Evolutionary conservation across 2,113 vertebrate species (phyloP), one percentile per base, ranked within the genome.

Genomic region (Brachypodius melanocephalos): DNA sequence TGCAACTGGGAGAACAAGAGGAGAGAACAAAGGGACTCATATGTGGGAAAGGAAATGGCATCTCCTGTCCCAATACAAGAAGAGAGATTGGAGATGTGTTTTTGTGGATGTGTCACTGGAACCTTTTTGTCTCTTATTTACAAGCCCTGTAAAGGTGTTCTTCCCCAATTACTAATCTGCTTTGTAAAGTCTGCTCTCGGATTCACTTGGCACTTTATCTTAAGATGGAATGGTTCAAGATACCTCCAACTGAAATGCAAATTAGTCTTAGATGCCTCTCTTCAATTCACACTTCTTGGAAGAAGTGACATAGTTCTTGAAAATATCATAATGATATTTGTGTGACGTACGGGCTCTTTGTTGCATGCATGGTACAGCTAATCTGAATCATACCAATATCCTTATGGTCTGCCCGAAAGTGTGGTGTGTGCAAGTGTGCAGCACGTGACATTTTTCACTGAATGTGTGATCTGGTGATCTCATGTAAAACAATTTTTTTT

Each of bases 171-270:
- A 61, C 7, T 71, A 67, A 66, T 71, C 29, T 87, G 29, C 49
- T 79, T 58, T 79, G 52, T 79, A 42, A 66, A 85, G 68, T 68
- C 45, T 76, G 40, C 42, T 73, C 36, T 88, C 59, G 2, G 49
- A 69, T 87, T 92, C 42, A 68, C 38, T 78, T 71, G 31, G 40
- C 69, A 36, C 13, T 71, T 55, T 40, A 0, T 78, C 38, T 85
- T 46, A 26, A 90, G 40, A 58, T 85, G 89, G 89, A 88, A 85
- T 95, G 61, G 54, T 79, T 72, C 36, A 57, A 74, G 52, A 45
- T 46, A 79, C 49, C 42, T 85, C 49, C 73, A 95, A 40, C 91
- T 73, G 93, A 94, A 97, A 96, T 96, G 88, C 74, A 94, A 85
- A 91, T 88, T 24, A 85, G 46, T 36, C 38, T 45, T 89, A 87